Base-by-base conservation (phyloP, 2,888 invertebrate genomes). In the Acrobasis consociella region DNA sequence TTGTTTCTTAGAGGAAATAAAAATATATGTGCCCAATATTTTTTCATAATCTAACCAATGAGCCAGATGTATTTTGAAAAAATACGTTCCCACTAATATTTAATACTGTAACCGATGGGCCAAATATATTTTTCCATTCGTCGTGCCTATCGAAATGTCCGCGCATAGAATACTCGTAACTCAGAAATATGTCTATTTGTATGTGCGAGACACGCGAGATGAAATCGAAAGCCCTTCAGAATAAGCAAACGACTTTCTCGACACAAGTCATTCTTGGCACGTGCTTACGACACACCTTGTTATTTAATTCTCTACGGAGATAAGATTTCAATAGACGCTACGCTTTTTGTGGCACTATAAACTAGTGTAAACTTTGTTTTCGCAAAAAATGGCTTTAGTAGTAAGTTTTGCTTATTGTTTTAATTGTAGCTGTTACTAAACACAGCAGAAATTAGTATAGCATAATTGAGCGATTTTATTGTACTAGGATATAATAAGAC, bases 171-270 rank as follows among this genome's bases (percentile, higher is more conserved):
- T 5, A 13, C 46, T n/a, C 46, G 2, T 13, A 42, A 17, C 17
- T 22, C 17, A 15, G 16, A 56, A 38, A 42, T 16, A 42, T 16
- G 42, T 13, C 42, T 42, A 42, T 56, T 17, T 13, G 42, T 56
- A 56, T 13, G 56, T 56, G 56, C 16, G 9, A 15, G 62, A 15
- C 55, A 62, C 51, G 53, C 49, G 38, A 60, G 55, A 69, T 64
- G 71, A 73, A 78, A 81, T 76, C 72, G 80, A 82, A 82, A 81
- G 80, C 82, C 82, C 80, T 80, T 75, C 68, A 67, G 71, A 76
- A 75, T 76, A 72, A 74, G 74, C 74, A 82, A 77, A 74, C 70
- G 69, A 85, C 91, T 91, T 90, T 91, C 91, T 82, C 85, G 75
- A 78, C 78, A 77, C 80, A 49, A 79, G 75, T 73, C 71, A 89